These are phyloP conservation scores for Tiliqua scincoides DNA, from an alignment of 2,113 vertebrate genomes.

Conservation along the genomic window DNA sequence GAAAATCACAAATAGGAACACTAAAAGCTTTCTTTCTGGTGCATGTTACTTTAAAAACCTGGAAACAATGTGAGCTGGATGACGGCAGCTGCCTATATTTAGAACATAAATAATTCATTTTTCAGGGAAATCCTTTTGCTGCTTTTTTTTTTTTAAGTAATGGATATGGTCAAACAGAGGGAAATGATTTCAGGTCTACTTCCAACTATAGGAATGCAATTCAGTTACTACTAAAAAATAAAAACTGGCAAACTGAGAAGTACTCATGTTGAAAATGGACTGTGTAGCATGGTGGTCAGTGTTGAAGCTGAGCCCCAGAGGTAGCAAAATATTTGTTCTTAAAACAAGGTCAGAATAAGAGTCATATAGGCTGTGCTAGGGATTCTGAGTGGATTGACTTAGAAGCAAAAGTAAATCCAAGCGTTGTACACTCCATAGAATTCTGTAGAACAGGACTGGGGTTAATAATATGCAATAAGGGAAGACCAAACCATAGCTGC, in stretches of 20 bases:
- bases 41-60: not conserved
- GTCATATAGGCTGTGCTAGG: not conserved
- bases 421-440: not conserved
- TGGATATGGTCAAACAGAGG: constrained; percentile 18
- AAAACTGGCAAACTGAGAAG: not conserved
- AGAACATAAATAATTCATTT: constrained; percentile 32
- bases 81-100: constrained; percentile 2
- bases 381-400: not conserved
- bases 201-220: not conserved
- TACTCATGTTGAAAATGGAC: not conserved
- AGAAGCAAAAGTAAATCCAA: not conserved
- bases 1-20: not conserved
- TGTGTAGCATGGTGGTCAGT: not conserved
- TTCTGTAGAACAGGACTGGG: not conserved
- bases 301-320: not conserved
- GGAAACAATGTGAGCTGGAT: constrained; percentile 4
- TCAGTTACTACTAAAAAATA: not conserved
- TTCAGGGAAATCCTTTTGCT: constrained; percentile 1
- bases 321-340: not conserved
- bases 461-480: not conserved
- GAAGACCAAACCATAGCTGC: not conserved
- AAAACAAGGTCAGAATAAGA: not conserved
- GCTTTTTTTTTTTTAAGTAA: constrained; percentile 12
- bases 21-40: not conserved
- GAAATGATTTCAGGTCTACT: constrained; percentile 1